phyloP scores from a whole-genome alignment of 2,113 vertebrate genomes.

The Enhydra lutris region DNA sequence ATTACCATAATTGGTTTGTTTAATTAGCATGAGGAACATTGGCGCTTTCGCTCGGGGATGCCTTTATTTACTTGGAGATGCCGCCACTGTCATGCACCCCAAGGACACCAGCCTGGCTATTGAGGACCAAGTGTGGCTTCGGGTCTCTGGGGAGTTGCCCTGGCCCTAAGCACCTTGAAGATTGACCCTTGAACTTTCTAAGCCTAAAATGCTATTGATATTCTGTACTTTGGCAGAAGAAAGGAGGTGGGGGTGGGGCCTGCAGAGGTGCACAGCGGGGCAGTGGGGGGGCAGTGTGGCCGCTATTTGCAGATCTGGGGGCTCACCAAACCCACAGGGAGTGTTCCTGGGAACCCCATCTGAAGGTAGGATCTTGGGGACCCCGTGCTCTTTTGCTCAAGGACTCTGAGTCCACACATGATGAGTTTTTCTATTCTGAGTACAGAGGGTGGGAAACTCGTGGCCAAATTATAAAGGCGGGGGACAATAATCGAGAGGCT shows the following conservation, averaged over 20 bases:
- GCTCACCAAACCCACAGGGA: not conserved
- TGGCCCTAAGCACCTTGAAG: conserved; percentile 54
- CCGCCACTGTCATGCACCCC: not conserved
- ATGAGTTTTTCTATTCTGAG: not conserved
- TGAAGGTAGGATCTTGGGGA: not conserved
- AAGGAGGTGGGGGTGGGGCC: not conserved
- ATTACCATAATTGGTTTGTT: conserved; percentile 74
- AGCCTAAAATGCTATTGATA: conserved; percentile 54
- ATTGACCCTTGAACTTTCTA: conserved; percentile 60
- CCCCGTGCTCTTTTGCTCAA: not conserved
- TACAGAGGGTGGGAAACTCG: not conserved
- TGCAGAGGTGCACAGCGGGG: not conserved
- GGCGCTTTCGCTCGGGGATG: conserved; percentile 34
- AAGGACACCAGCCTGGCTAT: conserved; percentile 34
- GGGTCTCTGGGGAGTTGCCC: not conserved
- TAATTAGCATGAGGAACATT: conserved; percentile 67
- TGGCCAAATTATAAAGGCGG: not conserved
- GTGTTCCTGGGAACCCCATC: not conserved
- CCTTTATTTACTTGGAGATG: conserved; percentile 65
- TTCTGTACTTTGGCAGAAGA: conserved; percentile 52
- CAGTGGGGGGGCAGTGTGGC: not conserved
- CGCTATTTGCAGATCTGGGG: not conserved
- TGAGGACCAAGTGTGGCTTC: not conserved
- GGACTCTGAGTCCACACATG: not conserved
- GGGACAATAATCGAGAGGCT: not conserved